Evolutionary conservation across 2,888 invertebrate species (phyloP), one percentile per base, ranked within the genome.

Genomic region (Rapana venosa): DNA sequence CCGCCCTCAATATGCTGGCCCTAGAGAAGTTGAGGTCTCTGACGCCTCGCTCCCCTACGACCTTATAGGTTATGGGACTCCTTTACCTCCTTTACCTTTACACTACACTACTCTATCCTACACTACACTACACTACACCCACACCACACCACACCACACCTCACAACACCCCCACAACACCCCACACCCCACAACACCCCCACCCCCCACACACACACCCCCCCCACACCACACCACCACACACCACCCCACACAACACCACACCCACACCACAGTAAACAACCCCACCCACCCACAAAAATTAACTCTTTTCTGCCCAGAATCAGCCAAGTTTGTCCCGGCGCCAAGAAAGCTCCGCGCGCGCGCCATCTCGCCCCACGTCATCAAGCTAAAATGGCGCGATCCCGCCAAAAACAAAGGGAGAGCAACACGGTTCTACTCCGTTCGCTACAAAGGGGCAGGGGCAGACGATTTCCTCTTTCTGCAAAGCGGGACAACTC

Each of bases 331-430:
- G 47, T 32, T 87, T 8, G 90, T 87, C 15, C 87, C 79, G 32
- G 66, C 90, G 26, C 92, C 92, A 22, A 87, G 89, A 70, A 90
- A 83, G 74, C 81, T 92, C 26, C 85, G 87, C 0, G 91, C 90
- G 8, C 74, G 87, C 47, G 91, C 88, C 20, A 47, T 91, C 77
- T 92, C 91, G 17, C 90, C 91, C 26, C 87, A 90, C 70, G 66
- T 89, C 1, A 88, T 91, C 61, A 86, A 91, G 36, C 86, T 91
- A 58, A 90, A 84, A 85, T 92, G 92, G 92, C 90, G 90, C 26
- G 91, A 92, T 85, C 92, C 92, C 0, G 47, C 47, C 36, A 77
- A 79, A 22, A 15, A 30, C 88, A 90, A 88, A 56, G 81, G 32
- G 36, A 35, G 88, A 35, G 89, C 81, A 22, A 74, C 88, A 0